A percentile compares a stretch with the other conserved stretches of the same genome.
Evolutionary conservation across 2,888 invertebrate genomes (phyloP).

Genomic region (Syrista parreyssii): DNA sequence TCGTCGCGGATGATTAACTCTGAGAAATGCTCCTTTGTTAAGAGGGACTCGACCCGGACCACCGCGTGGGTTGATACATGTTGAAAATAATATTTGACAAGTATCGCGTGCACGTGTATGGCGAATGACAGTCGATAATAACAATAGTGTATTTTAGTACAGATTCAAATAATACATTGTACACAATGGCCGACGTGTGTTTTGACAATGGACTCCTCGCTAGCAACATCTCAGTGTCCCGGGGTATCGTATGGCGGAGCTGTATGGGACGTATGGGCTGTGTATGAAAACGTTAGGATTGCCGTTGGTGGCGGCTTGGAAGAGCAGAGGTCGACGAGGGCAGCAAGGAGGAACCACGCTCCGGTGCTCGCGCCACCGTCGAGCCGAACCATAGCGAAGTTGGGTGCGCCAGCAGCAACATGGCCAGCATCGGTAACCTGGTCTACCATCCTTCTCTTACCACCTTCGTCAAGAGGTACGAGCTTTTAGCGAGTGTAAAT

Average conservation of each 20-base stretch:
- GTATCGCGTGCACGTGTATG: background rate
- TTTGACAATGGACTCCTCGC: background rate
- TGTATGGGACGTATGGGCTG: background rate
- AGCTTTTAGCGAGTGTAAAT: background rate
- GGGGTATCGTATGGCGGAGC: too few relatives aligned
- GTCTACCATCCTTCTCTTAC: background rate
- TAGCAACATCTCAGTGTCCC: too few relatives aligned
- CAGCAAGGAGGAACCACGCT: slow-evolving; percentile 64
- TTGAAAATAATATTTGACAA: background rate
- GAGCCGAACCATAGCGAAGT: slow-evolving; percentile 27
- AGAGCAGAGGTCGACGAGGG: slow-evolving; percentile 51
- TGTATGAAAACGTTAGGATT: background rate
- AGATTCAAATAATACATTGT: too few relatives aligned
- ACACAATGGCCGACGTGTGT: background rate
- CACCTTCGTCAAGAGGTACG: background rate
- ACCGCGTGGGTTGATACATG: background rate
- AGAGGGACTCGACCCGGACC: background rate
- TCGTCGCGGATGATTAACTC: background rate
- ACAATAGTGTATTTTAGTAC: background rate
- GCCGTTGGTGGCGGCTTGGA: slow-evolving; percentile 8
- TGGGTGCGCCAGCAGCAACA: slow-evolving; percentile 6
- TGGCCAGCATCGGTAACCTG: background rate
- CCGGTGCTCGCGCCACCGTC: slow-evolving; percentile 54
- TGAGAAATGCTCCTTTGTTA: background rate
- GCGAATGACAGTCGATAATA: background rate